A percentile compares a stretch with the other conserved stretches of the same genome.
These are phyloP conservation scores for Orthonychiurus folsomi DNA, from an alignment of 2,888 invertebrate genomes.

Conservation along the genomic window DNA sequence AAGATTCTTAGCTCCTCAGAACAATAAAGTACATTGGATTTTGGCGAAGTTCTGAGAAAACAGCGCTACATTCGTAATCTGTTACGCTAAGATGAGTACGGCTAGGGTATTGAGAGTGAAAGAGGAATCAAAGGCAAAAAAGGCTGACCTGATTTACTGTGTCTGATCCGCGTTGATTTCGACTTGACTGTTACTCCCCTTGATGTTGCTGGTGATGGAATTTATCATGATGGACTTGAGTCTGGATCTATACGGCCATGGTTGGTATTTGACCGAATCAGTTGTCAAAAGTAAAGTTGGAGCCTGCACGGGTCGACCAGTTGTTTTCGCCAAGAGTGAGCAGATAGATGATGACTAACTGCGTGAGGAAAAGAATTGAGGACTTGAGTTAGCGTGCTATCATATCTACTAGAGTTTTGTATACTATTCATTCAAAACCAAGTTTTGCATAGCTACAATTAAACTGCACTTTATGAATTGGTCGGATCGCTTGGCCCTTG, in stretches of 20 bases:
- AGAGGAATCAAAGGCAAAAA: not conserved
- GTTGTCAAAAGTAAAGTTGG: not conserved
- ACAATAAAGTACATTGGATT: too few relatives aligned
- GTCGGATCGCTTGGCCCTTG: too few relatives aligned
- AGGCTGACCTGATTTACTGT: not conserved
- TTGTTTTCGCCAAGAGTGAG: too few relatives aligned
- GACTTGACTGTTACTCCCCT: not conserved
- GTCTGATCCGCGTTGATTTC: not conserved
- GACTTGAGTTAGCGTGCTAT: not conserved
- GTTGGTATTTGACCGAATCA: too few relatives aligned
- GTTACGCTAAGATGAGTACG: not conserved
- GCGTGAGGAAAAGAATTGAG: not conserved
- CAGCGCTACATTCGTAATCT: too few relatives aligned
- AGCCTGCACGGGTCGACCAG: not conserved
- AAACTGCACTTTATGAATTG: too few relatives aligned
- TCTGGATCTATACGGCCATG: too few relatives aligned
- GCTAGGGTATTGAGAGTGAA: not conserved
- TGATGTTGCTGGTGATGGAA: not conserved
- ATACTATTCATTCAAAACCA: not conserved
- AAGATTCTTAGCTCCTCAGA: too few relatives aligned
- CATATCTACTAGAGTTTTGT: not conserved
- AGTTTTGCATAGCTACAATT: too few relatives aligned
- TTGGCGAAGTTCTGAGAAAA: too few relatives aligned
- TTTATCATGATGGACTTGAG: not conserved
- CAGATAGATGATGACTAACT: too few relatives aligned